Conservation (phyloP, 2,888 invertebrate species). For the Isotomurus palustris region DNA sequence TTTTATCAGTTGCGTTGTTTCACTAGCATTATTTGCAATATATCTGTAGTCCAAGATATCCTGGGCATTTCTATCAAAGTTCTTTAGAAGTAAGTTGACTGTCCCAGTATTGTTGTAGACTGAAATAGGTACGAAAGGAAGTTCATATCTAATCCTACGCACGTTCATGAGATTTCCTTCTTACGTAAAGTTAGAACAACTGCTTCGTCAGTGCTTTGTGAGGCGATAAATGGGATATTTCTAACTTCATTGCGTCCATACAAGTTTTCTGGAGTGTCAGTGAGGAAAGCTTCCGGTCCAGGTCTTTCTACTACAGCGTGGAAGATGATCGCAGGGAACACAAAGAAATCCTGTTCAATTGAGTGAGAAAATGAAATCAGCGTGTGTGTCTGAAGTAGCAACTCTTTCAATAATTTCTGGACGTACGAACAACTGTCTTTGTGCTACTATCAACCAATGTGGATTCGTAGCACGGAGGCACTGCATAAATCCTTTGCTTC, state of each 20-base stretch:
- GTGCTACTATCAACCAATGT: conserved; percentile 14
- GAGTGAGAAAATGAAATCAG: background rate
- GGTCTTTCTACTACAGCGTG: conserved; percentile 35
- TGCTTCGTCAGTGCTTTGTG: conserved; percentile 23
- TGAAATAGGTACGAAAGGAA: background rate
- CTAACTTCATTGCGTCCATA: conserved; percentile 31
- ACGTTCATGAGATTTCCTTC: background rate
- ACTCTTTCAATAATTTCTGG: background rate
- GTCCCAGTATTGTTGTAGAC: conserved; percentile 12
- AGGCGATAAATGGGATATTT: conserved; percentile 30
- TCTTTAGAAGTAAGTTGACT: conserved; percentile 7
- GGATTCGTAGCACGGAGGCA: conserved; percentile 20
- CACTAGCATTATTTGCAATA: conserved; percentile 16
- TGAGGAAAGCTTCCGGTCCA: conserved; percentile 26
- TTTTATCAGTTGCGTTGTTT: conserved; percentile 16
- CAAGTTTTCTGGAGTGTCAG: conserved; percentile 37
- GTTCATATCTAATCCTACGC: background rate
- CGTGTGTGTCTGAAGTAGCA: background rate
- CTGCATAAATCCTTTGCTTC: conserved; percentile 19
- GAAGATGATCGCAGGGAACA: conserved; percentile 34
- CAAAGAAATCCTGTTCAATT: conserved; percentile 19
- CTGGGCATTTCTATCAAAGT: conserved; percentile 20
- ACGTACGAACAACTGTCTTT: conserved; percentile 25
- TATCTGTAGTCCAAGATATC: conserved; percentile 28
- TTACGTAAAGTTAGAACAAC: conserved; percentile 19